Percentiles rank a stretch among this genome's conserved stretches.
phyloP scores from a whole-genome alignment of 2,113 vertebrate species.

The Lathamus discolor region DNA sequence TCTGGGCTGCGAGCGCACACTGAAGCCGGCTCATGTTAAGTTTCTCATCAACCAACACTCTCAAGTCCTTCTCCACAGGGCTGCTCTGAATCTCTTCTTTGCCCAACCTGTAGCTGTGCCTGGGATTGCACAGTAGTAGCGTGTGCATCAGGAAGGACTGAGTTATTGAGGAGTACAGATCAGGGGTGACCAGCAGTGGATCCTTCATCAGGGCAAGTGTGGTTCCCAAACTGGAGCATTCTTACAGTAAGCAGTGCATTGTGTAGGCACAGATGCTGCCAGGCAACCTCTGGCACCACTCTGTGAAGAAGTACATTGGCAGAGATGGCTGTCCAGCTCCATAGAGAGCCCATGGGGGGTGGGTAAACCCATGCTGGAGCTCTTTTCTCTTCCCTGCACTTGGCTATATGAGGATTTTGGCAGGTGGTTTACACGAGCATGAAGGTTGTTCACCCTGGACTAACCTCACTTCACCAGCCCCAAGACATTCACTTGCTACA shows the following conservation, averaged over 20 bases:
- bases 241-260: background rate
- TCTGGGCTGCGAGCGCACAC: too few relatives aligned
- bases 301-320: background rate
- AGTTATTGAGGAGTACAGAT: background rate
- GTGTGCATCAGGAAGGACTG: background rate
- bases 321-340: background rate
- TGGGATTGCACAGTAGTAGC: too few relatives aligned
- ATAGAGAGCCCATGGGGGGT: background rate
- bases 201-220: background rate
- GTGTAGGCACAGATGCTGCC: background rate
- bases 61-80: too few relatives aligned
- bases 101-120: too few relatives aligned
- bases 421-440: background rate
- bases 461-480: background rate
- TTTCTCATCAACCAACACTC: too few relatives aligned
- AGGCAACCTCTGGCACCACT: background rate
- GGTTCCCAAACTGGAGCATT: background rate
- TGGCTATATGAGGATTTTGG: background rate
- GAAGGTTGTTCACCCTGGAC: background rate
- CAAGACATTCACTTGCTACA: background rate
- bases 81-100: too few relatives aligned
- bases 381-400: background rate
- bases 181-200: background rate
- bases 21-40: too few relatives aligned
- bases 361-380: background rate